Evolutionary conservation across 2,888 invertebrate species (phyloP).

Genomic region (Chrysolina oricalcia): DNA sequence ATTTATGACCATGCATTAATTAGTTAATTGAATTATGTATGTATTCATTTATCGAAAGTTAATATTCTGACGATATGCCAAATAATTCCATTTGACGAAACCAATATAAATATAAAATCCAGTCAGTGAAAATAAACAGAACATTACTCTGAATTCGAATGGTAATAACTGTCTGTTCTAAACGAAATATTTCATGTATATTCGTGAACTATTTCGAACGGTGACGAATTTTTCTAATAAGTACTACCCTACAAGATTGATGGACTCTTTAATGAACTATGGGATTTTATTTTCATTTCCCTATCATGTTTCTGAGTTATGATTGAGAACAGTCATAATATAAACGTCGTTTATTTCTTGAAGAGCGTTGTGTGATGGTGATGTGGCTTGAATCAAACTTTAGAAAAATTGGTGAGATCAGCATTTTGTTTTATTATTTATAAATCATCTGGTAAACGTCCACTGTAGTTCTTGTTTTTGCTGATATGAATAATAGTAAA

Average conservation of each 20-base stretch:
- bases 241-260: slow-evolving; percentile 35
- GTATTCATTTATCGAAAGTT: too few species aligned
- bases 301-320: slow-evolving; percentile 24
- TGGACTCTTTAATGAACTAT: slow-evolving; percentile 32
- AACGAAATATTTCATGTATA: slow-evolving; percentile 38
- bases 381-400: slow-evolving; percentile 10
- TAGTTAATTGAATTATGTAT: too few species aligned
- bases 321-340: slow-evolving; percentile 22
- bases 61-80: too few species aligned
- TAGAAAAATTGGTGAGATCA: background rate
- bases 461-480: too few species aligned
- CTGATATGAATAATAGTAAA: too few species aligned
- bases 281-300: slow-evolving; percentile 28
- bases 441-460: too few species aligned
- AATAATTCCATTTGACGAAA: background rate
- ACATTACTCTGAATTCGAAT: slow-evolving; percentile 39
- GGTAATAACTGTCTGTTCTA: slow-evolving; percentile 37
- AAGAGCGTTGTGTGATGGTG: background rate
- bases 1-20: too few species aligned
- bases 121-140: slow-evolving; percentile 14
- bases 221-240: slow-evolving; percentile 36
- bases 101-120: background rate
- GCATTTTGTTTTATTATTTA: too few species aligned
- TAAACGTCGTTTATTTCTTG: slow-evolving; percentile 10
- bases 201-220: slow-evolving; percentile 33